Evolutionary conservation across 2,113 vertebrate genomes (phyloP).

Genomic region (Ctenomys sociabilis): DNA sequence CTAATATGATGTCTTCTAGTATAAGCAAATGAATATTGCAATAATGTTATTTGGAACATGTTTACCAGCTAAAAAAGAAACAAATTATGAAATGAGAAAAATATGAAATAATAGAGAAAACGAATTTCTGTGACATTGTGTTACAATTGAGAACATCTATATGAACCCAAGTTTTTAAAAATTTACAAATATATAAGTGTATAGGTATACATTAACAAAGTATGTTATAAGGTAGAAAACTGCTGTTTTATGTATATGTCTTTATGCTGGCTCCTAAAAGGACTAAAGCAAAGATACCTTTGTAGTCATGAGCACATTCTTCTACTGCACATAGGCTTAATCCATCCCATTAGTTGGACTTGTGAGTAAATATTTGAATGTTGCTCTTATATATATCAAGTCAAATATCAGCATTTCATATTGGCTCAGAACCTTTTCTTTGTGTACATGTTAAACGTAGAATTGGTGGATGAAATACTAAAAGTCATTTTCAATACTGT

Average conservation of each 20-base stretch:
- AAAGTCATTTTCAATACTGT: background rate
- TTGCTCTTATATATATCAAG: background rate
- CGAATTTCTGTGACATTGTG: background rate
- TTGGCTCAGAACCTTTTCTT: constrained; percentile 6
- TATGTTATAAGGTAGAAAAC: background rate
- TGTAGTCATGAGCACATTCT: background rate
- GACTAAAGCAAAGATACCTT: background rate
- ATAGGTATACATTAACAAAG: background rate
- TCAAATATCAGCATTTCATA: constrained; percentile 12
- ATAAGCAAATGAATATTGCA: background rate
- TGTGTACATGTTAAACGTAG: constrained; percentile 48
- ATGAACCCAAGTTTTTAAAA: background rate
- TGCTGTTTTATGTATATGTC: background rate
- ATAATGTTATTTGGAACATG: background rate
- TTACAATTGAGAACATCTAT: background rate
- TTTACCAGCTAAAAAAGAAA: constrained; percentile 25
- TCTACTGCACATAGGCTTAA: background rate
- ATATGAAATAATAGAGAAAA: background rate
- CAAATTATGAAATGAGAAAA: background rate
- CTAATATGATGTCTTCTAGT: background rate
- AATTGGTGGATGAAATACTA: constrained; percentile 29
- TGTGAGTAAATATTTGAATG: background rate
- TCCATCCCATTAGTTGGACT: background rate
- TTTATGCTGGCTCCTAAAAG: background rate
- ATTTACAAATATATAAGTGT: background rate